These are phyloP conservation scores for Pocillopora meandrina DNA, from an alignment of 92 coral and sea anemone species.

Conservation along the genomic window DNA sequence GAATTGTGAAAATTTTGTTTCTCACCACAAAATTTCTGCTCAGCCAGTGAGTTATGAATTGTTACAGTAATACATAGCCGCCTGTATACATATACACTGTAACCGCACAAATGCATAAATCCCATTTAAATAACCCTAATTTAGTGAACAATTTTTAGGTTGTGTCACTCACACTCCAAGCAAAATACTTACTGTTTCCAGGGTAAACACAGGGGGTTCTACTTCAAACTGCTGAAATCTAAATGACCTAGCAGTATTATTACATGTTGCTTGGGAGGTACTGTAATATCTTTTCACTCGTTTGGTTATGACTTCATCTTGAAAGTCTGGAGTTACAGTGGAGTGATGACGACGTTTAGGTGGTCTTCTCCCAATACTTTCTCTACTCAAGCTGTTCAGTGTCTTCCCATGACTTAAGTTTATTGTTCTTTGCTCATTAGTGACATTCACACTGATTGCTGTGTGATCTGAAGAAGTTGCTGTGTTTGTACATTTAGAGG, in stretches of 20 bases:
- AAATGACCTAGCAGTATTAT: slow-evolving; percentile 6
- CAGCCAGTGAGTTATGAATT: too few species aligned
- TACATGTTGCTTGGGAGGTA: neutral
- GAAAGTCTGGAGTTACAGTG: slow-evolving; percentile 48
- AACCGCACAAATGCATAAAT: too few species aligned
- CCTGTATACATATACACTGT: too few species aligned
- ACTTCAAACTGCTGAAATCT: slow-evolving; percentile 1
- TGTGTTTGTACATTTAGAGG: neutral
- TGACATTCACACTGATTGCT: neutral
- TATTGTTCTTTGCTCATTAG: slow-evolving; percentile 27
- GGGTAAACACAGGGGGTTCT: slow-evolving; percentile 51
- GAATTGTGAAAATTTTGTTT: too few species aligned
- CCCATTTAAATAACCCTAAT: too few species aligned
- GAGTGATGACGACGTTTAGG: slow-evolving; percentile 66
- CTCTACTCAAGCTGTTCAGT: neutral
- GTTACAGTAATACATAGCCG: too few species aligned
- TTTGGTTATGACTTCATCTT: slow-evolving; percentile 21
- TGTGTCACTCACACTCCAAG: neutral
- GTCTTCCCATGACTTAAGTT: slow-evolving; percentile 18
- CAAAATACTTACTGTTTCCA: slow-evolving; percentile 66
- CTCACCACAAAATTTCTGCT: too few species aligned
- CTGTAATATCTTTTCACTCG: slow-evolving; percentile 1
- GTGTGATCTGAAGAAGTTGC: neutral
- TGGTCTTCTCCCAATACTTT: slow-evolving; percentile 18
- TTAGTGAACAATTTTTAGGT: too few species aligned